Evolutionary conservation across 2,888 invertebrate genomes (phyloP).

Genomic region (Tipula unca): DNA sequence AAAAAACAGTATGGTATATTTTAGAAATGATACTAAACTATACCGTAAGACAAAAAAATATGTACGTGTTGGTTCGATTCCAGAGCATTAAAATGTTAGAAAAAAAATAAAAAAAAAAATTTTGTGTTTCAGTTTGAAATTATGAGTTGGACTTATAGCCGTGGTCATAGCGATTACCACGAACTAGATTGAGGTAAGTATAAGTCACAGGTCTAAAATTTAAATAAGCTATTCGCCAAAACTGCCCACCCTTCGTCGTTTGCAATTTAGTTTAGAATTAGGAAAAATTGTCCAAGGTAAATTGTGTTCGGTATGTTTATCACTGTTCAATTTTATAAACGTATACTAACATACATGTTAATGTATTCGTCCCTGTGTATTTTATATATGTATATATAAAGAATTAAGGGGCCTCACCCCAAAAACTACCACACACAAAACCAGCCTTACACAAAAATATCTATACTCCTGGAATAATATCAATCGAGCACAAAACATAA

Average conservation of each 20-base stretch:
- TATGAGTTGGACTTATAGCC: neutral
- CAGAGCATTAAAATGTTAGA: slow-evolving; percentile 34
- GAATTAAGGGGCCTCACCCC: neutral
- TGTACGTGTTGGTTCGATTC: slow-evolving; percentile 34
- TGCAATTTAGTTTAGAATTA: neutral
- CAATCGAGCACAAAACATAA: neutral
- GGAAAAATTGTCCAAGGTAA: neutral
- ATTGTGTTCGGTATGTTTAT: neutral
- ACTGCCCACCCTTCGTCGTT: neutral
- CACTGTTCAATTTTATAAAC: neutral
- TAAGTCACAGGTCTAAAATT: too few species aligned
- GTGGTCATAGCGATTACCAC: neutral
- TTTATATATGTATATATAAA: neutral
- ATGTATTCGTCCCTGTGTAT: neutral
- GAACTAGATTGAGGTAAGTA: neutral
- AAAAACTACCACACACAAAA: neutral
- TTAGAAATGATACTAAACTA: slow-evolving; percentile 29
- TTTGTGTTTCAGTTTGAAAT: neutral
- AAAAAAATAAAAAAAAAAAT: slow-evolving; percentile 26
- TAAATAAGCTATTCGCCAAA: too few species aligned
- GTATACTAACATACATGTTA: neutral
- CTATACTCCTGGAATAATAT: neutral
- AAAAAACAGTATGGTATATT: slow-evolving; percentile 28
- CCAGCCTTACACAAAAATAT: neutral
- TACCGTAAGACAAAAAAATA: slow-evolving; percentile 28